Evolutionary conservation across 2,888 invertebrate genomes (phyloP).

Genomic region (Archips xylosteana): DNA sequence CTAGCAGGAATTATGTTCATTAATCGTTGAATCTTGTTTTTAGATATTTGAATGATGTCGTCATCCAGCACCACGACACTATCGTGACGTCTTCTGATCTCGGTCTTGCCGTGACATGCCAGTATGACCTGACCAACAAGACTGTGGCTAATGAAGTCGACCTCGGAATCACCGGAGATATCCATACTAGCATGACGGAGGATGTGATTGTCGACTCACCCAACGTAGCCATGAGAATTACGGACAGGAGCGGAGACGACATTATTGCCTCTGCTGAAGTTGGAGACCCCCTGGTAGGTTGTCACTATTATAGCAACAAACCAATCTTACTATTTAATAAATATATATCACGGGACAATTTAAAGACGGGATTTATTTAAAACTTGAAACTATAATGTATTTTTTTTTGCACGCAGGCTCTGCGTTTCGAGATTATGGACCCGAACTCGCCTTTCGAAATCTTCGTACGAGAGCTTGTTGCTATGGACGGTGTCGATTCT

Average conservation of each 20-base stretch:
- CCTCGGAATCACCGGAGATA: constrained; percentile 95
- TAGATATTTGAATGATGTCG: constrained; percentile 94
- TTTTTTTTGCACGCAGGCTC: constrained; percentile 84
- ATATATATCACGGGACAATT: too few species aligned
- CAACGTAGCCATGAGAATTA: constrained; percentile 97
- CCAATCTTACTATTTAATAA: too few species aligned
- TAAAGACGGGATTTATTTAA: too few species aligned
- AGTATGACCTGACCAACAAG: constrained; percentile 97
- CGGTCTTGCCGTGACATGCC: constrained; percentile 96
- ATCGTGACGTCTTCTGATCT: constrained; percentile 97
- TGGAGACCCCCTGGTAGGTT: constrained; percentile 91
- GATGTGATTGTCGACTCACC: constrained; percentile 97
- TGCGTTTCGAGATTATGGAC: constrained; percentile 96
- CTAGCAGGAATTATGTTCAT: neutral
- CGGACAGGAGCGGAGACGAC: constrained; percentile 93
- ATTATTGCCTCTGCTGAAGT: constrained; percentile 95
- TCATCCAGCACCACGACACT: constrained; percentile 97
- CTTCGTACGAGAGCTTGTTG: constrained; percentile 96
- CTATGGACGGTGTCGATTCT: constrained; percentile 97
- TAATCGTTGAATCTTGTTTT: constrained; percentile 44
- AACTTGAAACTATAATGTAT: neutral
- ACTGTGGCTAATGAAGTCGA: constrained; percentile 97
- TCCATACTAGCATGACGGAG: constrained; percentile 93
- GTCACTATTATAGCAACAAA: neutral
- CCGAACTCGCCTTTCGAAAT: constrained; percentile 97